Base-by-base conservation (phyloP, 2,113 vertebrate species). In the Mormoops blainvillei region DNA sequence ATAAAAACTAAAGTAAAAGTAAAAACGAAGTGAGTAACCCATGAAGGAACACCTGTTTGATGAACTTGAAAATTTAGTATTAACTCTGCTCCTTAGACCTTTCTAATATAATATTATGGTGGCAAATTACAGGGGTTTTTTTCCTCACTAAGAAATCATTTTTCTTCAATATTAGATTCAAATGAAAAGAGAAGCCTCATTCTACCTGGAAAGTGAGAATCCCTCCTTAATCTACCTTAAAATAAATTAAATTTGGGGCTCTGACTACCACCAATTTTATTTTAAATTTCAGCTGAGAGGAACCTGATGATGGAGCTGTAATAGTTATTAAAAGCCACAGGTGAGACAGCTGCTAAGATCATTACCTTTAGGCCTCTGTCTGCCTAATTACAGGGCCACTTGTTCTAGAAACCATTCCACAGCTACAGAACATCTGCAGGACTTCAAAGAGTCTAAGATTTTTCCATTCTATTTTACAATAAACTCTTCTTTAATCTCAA, bases 1-100 rank as follows among this genome's bases (percentile, higher is more conserved):
- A 91, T 24, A 71, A 56, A 73, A 58, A 61, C 2, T 73, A 92
- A 96, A 65, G 12, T 5, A 81, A 95, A 97, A 98, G 94, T 45
- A 94, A 92, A 97, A 78, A 80, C 12, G 41, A 41, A 95, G 70
- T 91, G 41, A 95, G 91, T 74, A 90, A 86, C 93, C 96, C 93
- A 96, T 71, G 68, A 94, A 96, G 71, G 81, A 95, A 91, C 90
- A 98, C 95, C 80, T 96, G 41, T 86, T 92, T 96, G 92, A 1
- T 90, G 20, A 77, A 56, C 12, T 19, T 92, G 36, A 87, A 58
- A 90, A 89, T 71, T 58, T 22, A 43, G 13, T 24, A 56, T 50
- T 43, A 73, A 20, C 11, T 31, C 14, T 3, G 73, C 38, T 81
- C 77, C 89, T 71, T 18, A 56, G 41, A 36, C 8, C 1, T 89